These are phyloP conservation scores for Pedetes capensis DNA, from an alignment of 2,113 vertebrate species.

Conservation along the genomic window DNA sequence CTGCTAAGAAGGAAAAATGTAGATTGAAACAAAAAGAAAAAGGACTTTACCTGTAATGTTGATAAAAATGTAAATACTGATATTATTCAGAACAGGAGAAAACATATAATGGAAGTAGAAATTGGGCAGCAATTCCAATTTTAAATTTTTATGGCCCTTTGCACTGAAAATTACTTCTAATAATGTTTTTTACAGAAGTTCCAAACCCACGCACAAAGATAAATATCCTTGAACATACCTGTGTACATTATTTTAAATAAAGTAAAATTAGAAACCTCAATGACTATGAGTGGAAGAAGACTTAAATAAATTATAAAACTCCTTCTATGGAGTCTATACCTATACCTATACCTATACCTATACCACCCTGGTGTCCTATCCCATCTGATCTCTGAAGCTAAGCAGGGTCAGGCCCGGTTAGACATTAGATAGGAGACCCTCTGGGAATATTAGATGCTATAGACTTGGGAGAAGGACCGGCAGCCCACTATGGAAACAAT, in stretches of 20 bases:
- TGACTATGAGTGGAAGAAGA: background rate
- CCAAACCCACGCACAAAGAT: background rate
- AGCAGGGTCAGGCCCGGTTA: too few species aligned
- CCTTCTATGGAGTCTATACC: too few species aligned
- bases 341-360: too few species aligned
- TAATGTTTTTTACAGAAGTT: conserved; percentile 1
- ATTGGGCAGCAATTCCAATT: background rate
- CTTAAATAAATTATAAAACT: background rate
- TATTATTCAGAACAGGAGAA: background rate
- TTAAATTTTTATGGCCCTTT: background rate
- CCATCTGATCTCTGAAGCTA: too few species aligned
- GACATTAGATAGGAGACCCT: too few species aligned
- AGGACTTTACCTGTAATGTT: background rate
- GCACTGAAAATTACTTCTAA: background rate
- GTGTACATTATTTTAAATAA: background rate
- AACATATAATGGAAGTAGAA: background rate
- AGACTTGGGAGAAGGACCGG: too few species aligned
- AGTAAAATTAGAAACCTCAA: background rate
- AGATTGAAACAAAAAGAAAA: background rate
- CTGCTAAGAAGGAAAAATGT: background rate
- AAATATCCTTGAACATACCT: background rate
- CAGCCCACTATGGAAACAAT: too few species aligned
- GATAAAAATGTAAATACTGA: background rate
- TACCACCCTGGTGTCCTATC: too few species aligned
- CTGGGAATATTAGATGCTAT: too few species aligned